phyloP scores from a whole-genome alignment of 2,888 invertebrate genomes.

The Hirtodrosophila histrioides region DNA sequence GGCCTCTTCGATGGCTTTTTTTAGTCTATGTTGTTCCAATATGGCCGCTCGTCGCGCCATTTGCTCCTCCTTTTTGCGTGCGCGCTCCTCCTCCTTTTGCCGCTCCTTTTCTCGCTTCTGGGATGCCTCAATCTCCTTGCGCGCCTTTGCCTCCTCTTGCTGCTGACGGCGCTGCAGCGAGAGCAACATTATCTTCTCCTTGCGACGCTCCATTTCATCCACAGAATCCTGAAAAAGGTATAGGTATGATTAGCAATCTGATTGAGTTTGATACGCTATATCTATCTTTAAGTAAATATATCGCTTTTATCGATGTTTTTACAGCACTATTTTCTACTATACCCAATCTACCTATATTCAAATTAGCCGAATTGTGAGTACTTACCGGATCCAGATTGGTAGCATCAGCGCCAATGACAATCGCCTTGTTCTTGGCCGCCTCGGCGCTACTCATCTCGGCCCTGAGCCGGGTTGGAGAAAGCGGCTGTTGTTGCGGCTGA shows the following conservation, averaged over 20 bases:
- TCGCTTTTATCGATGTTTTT: no score
- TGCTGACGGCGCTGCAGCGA: constrained; percentile 95
- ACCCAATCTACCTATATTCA: background rate
- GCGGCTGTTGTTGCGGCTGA: constrained; percentile 65
- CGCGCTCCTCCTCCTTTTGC: constrained; percentile 90
- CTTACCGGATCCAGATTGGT: constrained; percentile 89
- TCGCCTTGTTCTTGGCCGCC: constrained; percentile 85
- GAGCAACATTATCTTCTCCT: constrained; percentile 94
- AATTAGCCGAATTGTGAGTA: constrained; percentile 27
- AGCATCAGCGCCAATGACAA: constrained; percentile 89
- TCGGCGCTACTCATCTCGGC: constrained; percentile 80
- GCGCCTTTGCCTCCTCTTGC: constrained; percentile 93
- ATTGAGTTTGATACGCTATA: no score
- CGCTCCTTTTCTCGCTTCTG: constrained; percentile 91
- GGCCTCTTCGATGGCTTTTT: constrained; percentile 96
- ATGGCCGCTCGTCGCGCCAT: constrained; percentile 94
- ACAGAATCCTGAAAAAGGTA: constrained; percentile 88
- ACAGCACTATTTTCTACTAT: constrained; percentile 26
- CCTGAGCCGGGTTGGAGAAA: constrained; percentile 72
- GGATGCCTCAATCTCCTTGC: constrained; percentile 92
- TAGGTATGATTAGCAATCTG: no score
- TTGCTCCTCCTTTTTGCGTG: constrained; percentile 92
- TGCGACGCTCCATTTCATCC: constrained; percentile 96
- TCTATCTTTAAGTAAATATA: no score
- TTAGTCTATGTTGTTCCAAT: constrained; percentile 95